Conservation (phyloP, 2,888 invertebrate genomes). For the Cyclophora punctaria region DNA sequence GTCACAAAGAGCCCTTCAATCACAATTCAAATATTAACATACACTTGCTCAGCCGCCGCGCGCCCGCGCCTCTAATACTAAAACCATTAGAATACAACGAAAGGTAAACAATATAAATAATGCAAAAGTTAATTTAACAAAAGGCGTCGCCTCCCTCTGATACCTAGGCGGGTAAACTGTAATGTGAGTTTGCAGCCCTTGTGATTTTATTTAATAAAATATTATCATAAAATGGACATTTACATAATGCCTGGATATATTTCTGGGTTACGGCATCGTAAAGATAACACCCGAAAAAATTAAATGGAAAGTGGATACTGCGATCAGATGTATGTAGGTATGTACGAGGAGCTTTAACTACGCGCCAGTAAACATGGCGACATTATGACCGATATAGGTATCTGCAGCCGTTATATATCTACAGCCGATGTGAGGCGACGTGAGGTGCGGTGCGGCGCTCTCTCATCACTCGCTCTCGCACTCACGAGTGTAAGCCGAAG, state of each 20-base stretch:
- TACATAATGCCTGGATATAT: slow-evolving; percentile 15
- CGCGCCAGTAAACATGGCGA: too few species aligned
- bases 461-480: too few species aligned
- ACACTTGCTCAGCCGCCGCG: too few species aligned
- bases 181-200: slow-evolving; percentile 3
- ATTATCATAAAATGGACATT: slow-evolving; percentile 20
- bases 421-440: too few species aligned
- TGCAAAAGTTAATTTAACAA: slow-evolving; percentile 12
- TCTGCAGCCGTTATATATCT: too few species aligned
- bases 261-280: slow-evolving; percentile 15
- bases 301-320: slow-evolving; percentile 4
- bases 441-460: too few species aligned
- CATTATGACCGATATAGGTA: too few species aligned
- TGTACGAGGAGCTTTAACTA: too few species aligned
- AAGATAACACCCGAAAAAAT: slow-evolving; percentile 17
- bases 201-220: slow-evolving; percentile 24
- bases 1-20: slow-evolving; percentile 18
- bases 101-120: slow-evolving; percentile 8
- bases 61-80: neutral
- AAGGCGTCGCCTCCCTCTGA: slow-evolving; percentile 8
- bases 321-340: too few species aligned
- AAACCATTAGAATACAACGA: neutral
- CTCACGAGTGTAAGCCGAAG: too few species aligned
- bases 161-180: slow-evolving; percentile 9
- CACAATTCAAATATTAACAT: slow-evolving; percentile 14